These are phyloP conservation scores for Dynastes hyllus DNA, from an alignment of 2,888 invertebrate genomes.

Conservation along the genomic window DNA sequence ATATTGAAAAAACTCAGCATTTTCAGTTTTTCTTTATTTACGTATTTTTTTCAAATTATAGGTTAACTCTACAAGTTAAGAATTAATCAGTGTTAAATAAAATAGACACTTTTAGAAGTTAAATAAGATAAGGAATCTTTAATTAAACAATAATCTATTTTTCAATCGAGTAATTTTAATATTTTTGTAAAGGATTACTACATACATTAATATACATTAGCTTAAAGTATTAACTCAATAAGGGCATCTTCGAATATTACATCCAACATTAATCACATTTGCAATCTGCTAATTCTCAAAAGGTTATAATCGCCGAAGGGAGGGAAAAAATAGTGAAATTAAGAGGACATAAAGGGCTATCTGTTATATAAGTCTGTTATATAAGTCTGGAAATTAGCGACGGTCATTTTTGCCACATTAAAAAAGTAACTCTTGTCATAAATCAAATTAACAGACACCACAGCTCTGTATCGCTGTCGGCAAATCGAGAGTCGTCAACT, in stretches of 20 bases:
- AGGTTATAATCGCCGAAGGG: slow-evolving; percentile 21
- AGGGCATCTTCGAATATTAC: not conserved
- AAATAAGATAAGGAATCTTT: no score
- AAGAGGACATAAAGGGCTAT: slow-evolving; percentile 19
- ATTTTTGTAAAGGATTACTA: no score
- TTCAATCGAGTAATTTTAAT: no score
- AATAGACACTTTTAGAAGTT: no score
- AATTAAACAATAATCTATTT: no score
- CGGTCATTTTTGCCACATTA: slow-evolving; percentile 62
- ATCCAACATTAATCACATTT: not conserved
- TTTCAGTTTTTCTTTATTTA: no score
- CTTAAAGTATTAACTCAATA: no score
- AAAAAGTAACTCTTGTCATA: slow-evolving; percentile 61
- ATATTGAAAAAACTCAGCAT: no score
- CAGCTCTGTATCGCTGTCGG: slow-evolving; percentile 61
- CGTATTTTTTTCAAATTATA: no score
- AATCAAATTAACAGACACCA: slow-evolving; percentile 59
- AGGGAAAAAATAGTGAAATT: slow-evolving; percentile 16
- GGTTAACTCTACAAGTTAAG: no score
- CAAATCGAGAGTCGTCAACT: slow-evolving; percentile 55
- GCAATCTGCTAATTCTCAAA: slow-evolving; percentile 8
- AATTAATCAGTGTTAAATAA: no score
- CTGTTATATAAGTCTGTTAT: slow-evolving; percentile 3
- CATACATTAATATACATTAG: no score
- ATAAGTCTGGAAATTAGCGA: slow-evolving; percentile 59